Conservation (phyloP, 2,888 invertebrate genomes). For the Bruchidius siliquastri region DNA sequence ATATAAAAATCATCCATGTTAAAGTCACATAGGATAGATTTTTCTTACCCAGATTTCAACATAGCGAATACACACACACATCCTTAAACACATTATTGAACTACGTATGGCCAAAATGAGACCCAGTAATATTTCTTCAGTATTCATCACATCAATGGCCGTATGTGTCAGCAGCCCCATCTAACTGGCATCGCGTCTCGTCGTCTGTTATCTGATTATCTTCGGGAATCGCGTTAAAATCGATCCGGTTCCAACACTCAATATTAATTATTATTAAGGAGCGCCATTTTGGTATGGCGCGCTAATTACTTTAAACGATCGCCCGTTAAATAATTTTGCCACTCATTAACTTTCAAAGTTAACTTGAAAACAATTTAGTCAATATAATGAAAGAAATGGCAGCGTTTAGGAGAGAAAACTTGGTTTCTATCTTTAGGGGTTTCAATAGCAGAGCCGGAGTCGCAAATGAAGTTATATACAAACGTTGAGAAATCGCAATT, state of each 20-base stretch:
- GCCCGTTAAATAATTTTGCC: constrained; percentile 15
- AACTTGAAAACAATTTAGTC: constrained; percentile 15
- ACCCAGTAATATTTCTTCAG: no score
- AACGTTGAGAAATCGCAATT: no score
- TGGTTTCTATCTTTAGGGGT: neutral
- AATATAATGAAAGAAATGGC: constrained; percentile 13
- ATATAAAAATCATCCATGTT: no score
- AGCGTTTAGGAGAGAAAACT: constrained; percentile 13
- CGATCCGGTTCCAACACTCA: neutral
- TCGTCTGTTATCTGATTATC: neutral
- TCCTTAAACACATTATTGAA: no score
- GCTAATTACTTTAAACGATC: constrained; percentile 14
- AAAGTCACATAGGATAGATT: no score
- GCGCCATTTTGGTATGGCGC: neutral
- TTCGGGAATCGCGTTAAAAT: neutral
- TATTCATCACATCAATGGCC: no score
- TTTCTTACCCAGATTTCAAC: no score
- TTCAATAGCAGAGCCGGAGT: neutral
- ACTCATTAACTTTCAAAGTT: constrained; percentile 16
- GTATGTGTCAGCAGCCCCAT: neutral
- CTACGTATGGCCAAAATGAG: no score
- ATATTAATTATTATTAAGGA: neutral
- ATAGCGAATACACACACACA: no score
- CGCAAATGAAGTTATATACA: no score
- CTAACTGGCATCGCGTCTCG: neutral